These are phyloP conservation scores for Apodemia zela DNA, from an alignment of 2,888 invertebrate genomes.

Conservation along the genomic window DNA sequence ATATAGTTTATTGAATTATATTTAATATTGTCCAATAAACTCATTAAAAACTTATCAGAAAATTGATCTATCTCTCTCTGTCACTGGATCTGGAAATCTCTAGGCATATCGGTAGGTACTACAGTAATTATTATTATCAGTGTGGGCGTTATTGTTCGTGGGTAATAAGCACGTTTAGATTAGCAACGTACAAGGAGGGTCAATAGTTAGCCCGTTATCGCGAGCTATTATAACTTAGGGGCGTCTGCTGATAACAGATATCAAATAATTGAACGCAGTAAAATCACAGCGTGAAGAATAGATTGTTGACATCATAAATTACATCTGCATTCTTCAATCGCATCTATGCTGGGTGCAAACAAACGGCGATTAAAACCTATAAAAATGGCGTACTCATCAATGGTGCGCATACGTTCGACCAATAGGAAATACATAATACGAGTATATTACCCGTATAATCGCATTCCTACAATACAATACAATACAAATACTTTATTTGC, in stretches of 20 bases:
- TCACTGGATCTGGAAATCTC: not conserved
- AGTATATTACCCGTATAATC: too few species aligned
- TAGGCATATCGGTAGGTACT: not conserved
- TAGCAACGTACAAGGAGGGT: conserved; percentile 8
- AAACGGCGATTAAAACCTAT: not conserved
- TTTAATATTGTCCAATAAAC: too few species aligned
- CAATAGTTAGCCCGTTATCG: not conserved
- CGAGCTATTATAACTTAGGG: not conserved
- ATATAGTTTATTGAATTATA: too few species aligned
- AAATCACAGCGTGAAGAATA: not conserved
- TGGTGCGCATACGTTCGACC: not conserved
- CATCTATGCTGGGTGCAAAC: not conserved
- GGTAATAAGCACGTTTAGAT: not conserved
- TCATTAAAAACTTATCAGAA: too few species aligned
- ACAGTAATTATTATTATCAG: not conserved
- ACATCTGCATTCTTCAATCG: too few species aligned
- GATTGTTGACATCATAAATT: not conserved
- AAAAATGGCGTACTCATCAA: not conserved
- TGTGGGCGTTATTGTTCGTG: not conserved
- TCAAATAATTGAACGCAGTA: conserved; percentile 1
- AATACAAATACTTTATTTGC: too few species aligned
- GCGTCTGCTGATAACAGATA: conserved; percentile 5
- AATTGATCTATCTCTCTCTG: too few species aligned
- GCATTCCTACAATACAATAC: too few species aligned
- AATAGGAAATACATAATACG: too few species aligned